These are phyloP conservation scores for Cacatua alba DNA, from an alignment of 2,113 vertebrate species.

Conservation along the genomic window DNA sequence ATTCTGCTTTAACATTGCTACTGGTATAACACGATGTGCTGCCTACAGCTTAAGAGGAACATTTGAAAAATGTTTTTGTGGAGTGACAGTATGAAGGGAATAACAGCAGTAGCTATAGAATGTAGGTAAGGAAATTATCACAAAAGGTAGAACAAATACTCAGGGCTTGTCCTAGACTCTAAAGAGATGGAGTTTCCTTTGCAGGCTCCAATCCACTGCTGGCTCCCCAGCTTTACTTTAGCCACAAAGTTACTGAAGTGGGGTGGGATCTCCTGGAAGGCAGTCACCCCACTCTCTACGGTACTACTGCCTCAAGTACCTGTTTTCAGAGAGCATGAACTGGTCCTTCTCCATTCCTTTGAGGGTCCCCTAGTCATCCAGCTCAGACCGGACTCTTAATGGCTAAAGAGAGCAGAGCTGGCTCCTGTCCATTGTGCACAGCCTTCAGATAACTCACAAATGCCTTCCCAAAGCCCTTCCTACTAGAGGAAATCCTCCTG, in stretches of 20 bases:
- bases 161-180: background rate
- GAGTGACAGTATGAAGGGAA: background rate
- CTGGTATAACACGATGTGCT: background rate
- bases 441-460: background rate
- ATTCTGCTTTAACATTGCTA: slow-evolving; percentile 24
- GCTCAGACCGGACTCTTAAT: background rate
- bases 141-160: background rate
- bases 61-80: background rate
- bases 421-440: background rate
- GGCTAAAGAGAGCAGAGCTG: background rate
- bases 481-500: rapidly evolving
- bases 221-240: background rate
- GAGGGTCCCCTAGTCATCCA: background rate
- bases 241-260: background rate
- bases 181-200: background rate
- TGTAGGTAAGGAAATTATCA: background rate
- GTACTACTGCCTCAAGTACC: background rate
- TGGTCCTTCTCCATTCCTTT: background rate
- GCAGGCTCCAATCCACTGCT: background rate
- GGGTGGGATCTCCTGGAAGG: background rate
- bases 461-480: background rate
- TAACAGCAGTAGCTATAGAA: background rate
- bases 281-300: background rate
- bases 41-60: background rate
- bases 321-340: background rate